Percentiles rank a stretch among this genome's conserved stretches.
These are phyloP conservation scores for Drosophila kanekoi DNA, from an alignment of 2,888 invertebrate species.

Conservation along the genomic window DNA sequence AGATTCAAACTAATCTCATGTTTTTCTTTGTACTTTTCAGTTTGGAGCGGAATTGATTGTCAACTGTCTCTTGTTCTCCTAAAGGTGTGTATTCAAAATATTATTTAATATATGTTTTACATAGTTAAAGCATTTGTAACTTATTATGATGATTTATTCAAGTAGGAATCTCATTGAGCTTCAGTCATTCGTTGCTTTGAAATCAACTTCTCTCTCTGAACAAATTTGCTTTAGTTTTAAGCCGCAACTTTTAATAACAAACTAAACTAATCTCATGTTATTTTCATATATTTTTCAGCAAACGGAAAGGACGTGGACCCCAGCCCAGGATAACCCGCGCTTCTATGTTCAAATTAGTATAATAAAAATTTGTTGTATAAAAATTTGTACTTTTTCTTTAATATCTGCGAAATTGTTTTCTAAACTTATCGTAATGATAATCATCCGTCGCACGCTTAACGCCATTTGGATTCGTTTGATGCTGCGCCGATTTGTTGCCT, in stretches of 20 bases:
- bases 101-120: too few relatives aligned
- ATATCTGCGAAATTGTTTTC: slow-evolving; percentile 96
- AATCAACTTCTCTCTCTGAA: slow-evolving; percentile 66
- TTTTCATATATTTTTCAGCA: slow-evolving; percentile 12
- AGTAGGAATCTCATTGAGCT: slow-evolving; percentile 82
- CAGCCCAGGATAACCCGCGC: neutral
- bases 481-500: slow-evolving; percentile 85
- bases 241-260: neutral
- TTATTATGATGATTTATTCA: slow-evolving; percentile 56
- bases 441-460: slow-evolving; percentile 98
- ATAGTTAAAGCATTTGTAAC: too few relatives aligned
- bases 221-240: neutral
- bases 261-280: neutral
- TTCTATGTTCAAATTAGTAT: neutral
- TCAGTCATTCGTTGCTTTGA: slow-evolving; percentile 75
- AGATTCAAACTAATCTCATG: slow-evolving; percentile 9
- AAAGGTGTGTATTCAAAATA: slow-evolving; percentile 37
- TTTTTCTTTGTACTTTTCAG: slow-evolving; percentile 9
- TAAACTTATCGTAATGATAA: slow-evolving; percentile 98
- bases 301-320: neutral
- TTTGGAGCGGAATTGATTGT: neutral
- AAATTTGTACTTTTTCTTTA: slow-evolving; percentile 81
- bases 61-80: neutral
- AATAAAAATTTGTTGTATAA: neutral
- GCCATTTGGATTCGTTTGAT: slow-evolving; percentile 87